Base-by-base conservation (phyloP, 1,140 invertebrate genomes). In the Caerostris extrusa region DNA sequence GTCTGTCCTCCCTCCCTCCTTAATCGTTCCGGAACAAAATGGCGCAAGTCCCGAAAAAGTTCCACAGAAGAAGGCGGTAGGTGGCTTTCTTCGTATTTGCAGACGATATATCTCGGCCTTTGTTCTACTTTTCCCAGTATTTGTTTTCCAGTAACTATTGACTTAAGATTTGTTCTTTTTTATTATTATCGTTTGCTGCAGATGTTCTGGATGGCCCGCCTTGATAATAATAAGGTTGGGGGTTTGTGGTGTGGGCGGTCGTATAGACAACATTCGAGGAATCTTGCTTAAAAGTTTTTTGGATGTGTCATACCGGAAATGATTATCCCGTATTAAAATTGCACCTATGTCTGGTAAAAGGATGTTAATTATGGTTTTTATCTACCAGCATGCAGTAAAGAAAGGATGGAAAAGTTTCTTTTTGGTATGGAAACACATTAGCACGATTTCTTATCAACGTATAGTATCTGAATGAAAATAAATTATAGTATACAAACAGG, bases 101-200 rank as follows among this genome's bases (percentile, higher is more conserved):
- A 53, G 50, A 77, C 50, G 71, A 77, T 77, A 19, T 77, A 53
- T 77, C 71, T 53, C 71, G 12, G 19, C 50, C 71, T 77, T 50
- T 77, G 71, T 77, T 77, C 71, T 50, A 77, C 19, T 77, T 77
- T 77, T 50, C 19, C 5, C 19, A 10, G 10, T 10, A 19, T 77
- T 77, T 77, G 71, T 53, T 34, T 50, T 64, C 19, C n/a, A 53
- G 71, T 77, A 50, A 77, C 71, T 77, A 77, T 77, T 77, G 71
- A 77, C 71, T 77, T 77, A 50, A 19, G 19, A 8, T 53, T 77
- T 64, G 61, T 64, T 64, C 34, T 34, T 34, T 64, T 64, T 64
- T 17, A 10, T 64, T 64, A 14, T 64, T 64, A 64, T 64, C 61
- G 12, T 64, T 10, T 64, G 12, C 12, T 10, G 0, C 12, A 64